These are phyloP conservation scores for Orthosia incerta DNA, from an alignment of 2,888 invertebrate species.

Conservation along the genomic window DNA sequence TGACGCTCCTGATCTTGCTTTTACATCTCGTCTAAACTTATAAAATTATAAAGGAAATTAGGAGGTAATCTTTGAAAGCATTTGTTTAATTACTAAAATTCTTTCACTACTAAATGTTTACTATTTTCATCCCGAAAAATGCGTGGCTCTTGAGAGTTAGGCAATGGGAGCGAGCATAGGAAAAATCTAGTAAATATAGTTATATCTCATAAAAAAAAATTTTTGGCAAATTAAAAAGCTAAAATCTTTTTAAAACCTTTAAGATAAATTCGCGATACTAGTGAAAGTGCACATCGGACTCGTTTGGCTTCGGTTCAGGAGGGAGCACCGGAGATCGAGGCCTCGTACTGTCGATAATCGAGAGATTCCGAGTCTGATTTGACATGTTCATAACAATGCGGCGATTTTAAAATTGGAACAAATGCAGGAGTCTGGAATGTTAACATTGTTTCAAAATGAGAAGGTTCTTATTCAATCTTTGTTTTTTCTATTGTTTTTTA, in stretches of 20 bases:
- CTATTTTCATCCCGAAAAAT: no score
- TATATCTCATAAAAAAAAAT: no score
- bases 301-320: constrained; percentile 3
- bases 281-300: constrained; percentile 66
- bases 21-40: no score
- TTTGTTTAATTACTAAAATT: no score
- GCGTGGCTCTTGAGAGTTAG: no score
- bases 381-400: constrained; percentile 47
- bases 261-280: constrained; percentile 35
- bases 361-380: constrained; percentile 37
- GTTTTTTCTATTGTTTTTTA: neutral
- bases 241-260: constrained; percentile 2
- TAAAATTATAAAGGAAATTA: no score
- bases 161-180: no score
- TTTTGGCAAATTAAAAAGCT: no score
- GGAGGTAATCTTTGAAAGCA: no score
- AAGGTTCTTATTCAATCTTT: neutral
- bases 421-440: neutral
- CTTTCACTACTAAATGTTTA: no score
- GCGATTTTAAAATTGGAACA: constrained; percentile 24
- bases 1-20: no score
- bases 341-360: constrained; percentile 13
- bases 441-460: neutral
- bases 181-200: no score
- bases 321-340: constrained; percentile 21